phyloP scores from a whole-genome alignment of 2,113 vertebrate species.

The Cariama cristata region DNA sequence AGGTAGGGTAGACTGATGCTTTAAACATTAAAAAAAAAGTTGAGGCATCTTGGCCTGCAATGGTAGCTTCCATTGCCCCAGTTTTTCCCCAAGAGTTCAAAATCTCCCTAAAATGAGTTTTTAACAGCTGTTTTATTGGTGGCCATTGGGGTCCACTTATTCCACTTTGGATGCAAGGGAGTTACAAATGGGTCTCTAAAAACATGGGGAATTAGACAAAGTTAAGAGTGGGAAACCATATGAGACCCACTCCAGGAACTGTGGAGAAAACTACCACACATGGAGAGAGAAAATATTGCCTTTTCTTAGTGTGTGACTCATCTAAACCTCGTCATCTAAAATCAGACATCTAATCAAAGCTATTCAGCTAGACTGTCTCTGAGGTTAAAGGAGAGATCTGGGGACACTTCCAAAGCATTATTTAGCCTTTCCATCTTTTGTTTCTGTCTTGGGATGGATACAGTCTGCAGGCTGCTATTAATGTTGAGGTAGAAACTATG shows the following conservation, averaged over 20 bases:
- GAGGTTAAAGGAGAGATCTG: background rate
- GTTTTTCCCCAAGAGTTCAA: background rate
- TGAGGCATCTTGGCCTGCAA: slow-evolving; percentile 26
- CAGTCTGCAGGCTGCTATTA: background rate
- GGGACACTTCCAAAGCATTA: background rate
- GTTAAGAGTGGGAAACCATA: background rate
- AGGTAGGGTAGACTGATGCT: slow-evolving; percentile 39
- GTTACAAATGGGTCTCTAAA: background rate
- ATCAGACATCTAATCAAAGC: slow-evolving; percentile 1
- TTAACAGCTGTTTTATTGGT: background rate
- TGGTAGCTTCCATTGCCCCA: background rate
- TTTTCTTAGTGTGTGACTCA: background rate
- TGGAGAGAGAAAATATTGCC: background rate
- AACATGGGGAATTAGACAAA: background rate
- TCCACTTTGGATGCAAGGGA: background rate
- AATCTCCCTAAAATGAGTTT: background rate
- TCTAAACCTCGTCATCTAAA: background rate
- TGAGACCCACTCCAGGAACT: background rate
- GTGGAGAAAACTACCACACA: background rate
- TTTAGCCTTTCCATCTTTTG: background rate
- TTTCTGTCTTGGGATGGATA: background rate
- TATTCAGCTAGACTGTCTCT: background rate
- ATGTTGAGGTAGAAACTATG: background rate
- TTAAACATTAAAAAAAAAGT: slow-evolving; percentile 37
- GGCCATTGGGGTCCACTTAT: background rate